phyloP scores from a whole-genome alignment of 1,140 invertebrate species.

The Caenorhabditis inopinata region DNA sequence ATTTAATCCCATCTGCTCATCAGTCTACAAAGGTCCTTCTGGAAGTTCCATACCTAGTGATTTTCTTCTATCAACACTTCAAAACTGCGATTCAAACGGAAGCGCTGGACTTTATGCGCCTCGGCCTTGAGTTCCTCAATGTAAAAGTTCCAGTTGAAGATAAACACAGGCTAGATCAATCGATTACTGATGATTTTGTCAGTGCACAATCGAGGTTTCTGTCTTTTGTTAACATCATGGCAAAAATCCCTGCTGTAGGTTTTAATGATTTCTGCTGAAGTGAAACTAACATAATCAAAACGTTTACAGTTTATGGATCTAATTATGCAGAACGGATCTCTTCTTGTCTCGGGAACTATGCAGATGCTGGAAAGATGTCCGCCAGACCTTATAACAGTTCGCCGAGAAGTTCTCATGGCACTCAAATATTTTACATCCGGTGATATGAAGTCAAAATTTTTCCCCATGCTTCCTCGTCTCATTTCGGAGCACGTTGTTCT shows the following conservation, averaged over 20 bases:
- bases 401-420: slow-evolving; percentile 35
- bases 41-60: slow-evolving; percentile 40
- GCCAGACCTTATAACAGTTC: background rate
- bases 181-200: slow-evolving; percentile 1
- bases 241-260: slow-evolving; percentile 23
- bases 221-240: slow-evolving; percentile 22
- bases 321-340: background rate
- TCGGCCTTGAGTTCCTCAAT: slow-evolving; percentile 16
- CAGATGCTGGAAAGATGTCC: background rate
- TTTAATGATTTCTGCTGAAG: background rate
- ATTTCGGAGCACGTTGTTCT: slow-evolving; percentile 9
- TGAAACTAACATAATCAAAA: background rate
- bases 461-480: slow-evolving; percentile 33
- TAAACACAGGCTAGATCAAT: background rate
- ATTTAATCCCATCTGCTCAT: slow-evolving; percentile 38
- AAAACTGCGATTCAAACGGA: slow-evolving; percentile 19
- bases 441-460: slow-evolving; percentile 23
- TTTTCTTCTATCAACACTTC: slow-evolving; percentile 42
- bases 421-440: slow-evolving; percentile 24
- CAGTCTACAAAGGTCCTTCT: slow-evolving; percentile 37
- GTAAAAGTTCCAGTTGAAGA: background rate
- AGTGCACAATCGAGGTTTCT: slow-evolving; percentile 19
- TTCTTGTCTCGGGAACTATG: background rate
- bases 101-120: background rate
- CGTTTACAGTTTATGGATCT: slow-evolving; percentile 37